Conservation (phyloP, 2,888 invertebrate genomes). For the Parnassius mnemosyne region DNA sequence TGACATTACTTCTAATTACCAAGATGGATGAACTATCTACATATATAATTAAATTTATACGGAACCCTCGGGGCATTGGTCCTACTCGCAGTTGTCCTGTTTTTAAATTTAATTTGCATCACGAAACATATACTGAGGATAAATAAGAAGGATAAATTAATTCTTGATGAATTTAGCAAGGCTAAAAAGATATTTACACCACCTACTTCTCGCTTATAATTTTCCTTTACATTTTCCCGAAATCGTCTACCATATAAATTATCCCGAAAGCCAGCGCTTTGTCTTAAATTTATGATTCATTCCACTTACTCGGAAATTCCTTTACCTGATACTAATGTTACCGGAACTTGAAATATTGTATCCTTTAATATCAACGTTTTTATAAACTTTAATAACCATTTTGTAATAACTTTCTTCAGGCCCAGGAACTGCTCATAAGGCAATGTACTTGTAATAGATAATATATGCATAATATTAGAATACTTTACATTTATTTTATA, state of each 20-base stretch:
- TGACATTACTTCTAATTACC: not conserved
- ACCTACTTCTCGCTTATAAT: not conserved
- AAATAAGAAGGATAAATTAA: constrained; percentile 1
- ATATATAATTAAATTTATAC: too few species aligned
- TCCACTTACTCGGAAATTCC: not conserved
- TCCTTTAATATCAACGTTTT: too few species aligned
- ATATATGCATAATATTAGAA: too few species aligned
- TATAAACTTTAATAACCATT: too few species aligned
- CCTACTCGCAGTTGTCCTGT: not conserved
- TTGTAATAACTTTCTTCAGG: too few species aligned
- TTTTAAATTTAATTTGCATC: not conserved
- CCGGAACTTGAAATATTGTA: not conserved
- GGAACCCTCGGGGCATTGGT: too few species aligned
- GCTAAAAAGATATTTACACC: not conserved
- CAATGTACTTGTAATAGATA: too few species aligned
- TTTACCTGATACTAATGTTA: not conserved
- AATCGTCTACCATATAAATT: constrained; percentile 4
- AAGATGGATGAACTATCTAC: too few species aligned
- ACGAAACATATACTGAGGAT: not conserved
- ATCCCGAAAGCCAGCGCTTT: constrained; percentile 8
- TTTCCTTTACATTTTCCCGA: constrained; percentile 1
- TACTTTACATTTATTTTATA: too few species aligned
- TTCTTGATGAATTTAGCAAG: not conserved
- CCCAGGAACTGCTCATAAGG: too few species aligned
- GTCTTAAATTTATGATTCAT: constrained; percentile 10